A percentile compares a stretch with the other conserved stretches of the same genome.
These are phyloP conservation scores for Vanessa atalanta DNA, from an alignment of 1,140 invertebrate species.

Conservation along the genomic window DNA sequence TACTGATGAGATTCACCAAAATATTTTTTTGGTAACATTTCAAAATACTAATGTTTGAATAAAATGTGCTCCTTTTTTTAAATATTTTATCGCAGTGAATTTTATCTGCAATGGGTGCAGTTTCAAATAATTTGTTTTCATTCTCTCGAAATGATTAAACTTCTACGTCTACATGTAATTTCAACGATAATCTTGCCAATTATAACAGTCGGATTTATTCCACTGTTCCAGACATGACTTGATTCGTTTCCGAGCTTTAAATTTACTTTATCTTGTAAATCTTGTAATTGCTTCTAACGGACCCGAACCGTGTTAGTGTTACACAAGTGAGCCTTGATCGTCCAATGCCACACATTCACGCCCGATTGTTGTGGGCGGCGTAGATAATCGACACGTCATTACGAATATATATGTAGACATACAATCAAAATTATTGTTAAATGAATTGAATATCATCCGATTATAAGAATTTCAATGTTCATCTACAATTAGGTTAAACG, in stretches of 20 bases:
- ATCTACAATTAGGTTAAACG: too few species aligned
- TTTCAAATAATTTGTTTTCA: neutral
- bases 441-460: too few species aligned
- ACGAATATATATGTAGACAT: neutral
- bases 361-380: conserved; percentile 10
- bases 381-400: conserved; percentile 14
- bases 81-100: too few species aligned
- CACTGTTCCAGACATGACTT: neutral
- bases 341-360: conserved; percentile 20
- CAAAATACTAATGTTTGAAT: too few species aligned
- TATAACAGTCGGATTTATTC: neutral
- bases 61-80: too few species aligned
- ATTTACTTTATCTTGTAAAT: neutral
- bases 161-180: neutral
- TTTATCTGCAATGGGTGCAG: neutral
- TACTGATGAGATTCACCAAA: too few species aligned
- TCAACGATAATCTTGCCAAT: neutral
- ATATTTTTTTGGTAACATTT: too few species aligned
- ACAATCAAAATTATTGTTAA: neutral
- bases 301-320: conserved; percentile 21
- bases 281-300: conserved; percentile 26
- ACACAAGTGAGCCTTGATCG: conserved; percentile 22
- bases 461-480: too few species aligned
- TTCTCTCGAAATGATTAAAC: neutral
- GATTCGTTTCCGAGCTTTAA: conserved; percentile 1